Evolutionary conservation across 1,140 invertebrate species (phyloP).

Genomic region (Ceratitis capitata): DNA sequence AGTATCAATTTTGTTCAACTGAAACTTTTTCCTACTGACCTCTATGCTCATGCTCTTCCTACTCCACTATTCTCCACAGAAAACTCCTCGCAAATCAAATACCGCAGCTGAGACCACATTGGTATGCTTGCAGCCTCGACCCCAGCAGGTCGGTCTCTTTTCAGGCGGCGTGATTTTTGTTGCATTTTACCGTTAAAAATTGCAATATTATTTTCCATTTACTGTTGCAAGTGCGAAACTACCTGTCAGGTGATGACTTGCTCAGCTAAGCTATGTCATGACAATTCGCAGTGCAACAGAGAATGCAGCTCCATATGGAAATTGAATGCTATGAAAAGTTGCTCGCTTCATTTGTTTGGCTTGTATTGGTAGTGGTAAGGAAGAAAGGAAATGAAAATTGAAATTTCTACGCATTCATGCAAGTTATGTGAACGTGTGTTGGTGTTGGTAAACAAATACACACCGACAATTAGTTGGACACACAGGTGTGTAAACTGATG

Average conservation of each 20-base stretch:
- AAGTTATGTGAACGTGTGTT: not conserved
- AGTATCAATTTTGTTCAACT: too few species aligned
- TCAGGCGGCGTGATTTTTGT: not conserved
- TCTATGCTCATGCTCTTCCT: not conserved
- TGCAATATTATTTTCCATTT: not conserved
- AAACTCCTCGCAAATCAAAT: not conserved
- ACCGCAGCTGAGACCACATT: not conserved
- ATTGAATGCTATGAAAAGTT: not conserved
- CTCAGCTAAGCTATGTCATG: not conserved
- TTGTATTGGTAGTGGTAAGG: not conserved
- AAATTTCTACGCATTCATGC: not conserved
- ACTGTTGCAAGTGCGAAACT: not conserved
- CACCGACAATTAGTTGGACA: not conserved
- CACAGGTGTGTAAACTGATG: not conserved
- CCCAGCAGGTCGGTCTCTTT: not conserved
- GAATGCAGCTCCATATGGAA: not conserved
- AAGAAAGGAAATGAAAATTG: not conserved
- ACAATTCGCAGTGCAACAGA: not conserved
- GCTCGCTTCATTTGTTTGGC: not conserved
- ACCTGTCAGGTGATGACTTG: constrained; percentile 5
- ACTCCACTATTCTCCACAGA: not conserved
- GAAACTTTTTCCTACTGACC: too few species aligned
- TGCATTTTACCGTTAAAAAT: not conserved
- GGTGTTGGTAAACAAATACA: not conserved
- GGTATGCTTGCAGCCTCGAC: not conserved